A percentile compares a stretch with the other conserved stretches of the same genome.
phyloP scores from a whole-genome alignment of 2,888 invertebrate species.

The Clepsis dumicolana region DNA sequence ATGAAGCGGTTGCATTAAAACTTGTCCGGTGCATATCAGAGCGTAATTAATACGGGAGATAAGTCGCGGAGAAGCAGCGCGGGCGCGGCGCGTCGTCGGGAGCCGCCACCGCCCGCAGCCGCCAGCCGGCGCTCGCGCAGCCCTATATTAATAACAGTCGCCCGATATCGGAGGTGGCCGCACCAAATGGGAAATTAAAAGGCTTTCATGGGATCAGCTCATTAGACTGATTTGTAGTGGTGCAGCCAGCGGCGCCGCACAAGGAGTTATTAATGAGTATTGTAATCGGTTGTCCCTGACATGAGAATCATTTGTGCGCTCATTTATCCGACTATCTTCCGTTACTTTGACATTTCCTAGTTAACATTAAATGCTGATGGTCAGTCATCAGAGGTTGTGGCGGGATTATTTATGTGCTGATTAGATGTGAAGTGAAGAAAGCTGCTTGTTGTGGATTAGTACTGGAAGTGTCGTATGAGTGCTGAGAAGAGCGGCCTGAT shows the following conservation, averaged over 20 bases:
- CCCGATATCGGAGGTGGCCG: conserved; percentile 78
- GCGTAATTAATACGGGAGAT: conserved; percentile 84
- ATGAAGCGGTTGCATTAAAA: conserved; percentile 86
- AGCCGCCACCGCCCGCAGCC: conserved; percentile 67
- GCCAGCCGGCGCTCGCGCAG: conserved; percentile 57
- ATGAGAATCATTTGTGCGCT: conserved; percentile 68
- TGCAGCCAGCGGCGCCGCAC: conserved; percentile 72
- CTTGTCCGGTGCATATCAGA: conserved; percentile 82
- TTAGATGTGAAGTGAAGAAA: conserved; percentile 10
- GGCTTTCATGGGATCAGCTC: conserved; percentile 82
- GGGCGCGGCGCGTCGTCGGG: conserved; percentile 71
- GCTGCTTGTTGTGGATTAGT: neutral
- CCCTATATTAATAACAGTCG: conserved; percentile 82
- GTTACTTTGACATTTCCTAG: conserved; percentile 59
- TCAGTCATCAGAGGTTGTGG: conserved; percentile 23
- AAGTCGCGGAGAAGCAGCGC: conserved; percentile 74
- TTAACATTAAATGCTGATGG: conserved; percentile 49
- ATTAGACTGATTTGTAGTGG: conserved; percentile 81
- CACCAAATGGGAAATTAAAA: conserved; percentile 85
- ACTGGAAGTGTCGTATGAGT: conserved; percentile 42
- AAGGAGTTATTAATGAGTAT: conserved; percentile 78
- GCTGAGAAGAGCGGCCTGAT: neutral
- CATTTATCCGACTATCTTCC: conserved; percentile 65
- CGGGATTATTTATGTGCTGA: conserved; percentile 21
- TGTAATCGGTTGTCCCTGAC: conserved; percentile 73